A percentile compares a stretch with the other conserved stretches of the same genome.
These are phyloP conservation scores for Pipa parva DNA, from an alignment of 2,113 vertebrate genomes.

Conservation along the genomic window DNA sequence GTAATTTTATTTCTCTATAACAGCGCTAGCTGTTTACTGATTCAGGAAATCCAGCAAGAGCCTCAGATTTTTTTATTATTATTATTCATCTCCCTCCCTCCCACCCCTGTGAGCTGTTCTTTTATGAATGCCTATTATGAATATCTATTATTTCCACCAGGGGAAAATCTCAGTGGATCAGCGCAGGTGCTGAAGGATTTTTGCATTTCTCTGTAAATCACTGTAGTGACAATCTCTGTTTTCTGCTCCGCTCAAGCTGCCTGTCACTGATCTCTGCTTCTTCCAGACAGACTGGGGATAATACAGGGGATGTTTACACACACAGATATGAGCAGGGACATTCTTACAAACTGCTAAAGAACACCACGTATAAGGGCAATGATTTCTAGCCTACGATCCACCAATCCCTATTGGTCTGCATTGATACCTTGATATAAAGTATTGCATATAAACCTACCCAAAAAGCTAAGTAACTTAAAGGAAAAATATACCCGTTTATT, in stretches of 20 bases:
- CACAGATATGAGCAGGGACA: too few species aligned
- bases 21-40: background rate
- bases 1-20: background rate
- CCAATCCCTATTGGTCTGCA: too few species aligned
- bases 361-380: too few species aligned
- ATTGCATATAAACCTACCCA: too few species aligned
- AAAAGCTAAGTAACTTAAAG: too few species aligned
- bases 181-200: constrained; percentile 14
- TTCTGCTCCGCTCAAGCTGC: constrained; percentile 10
- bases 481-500: too few species aligned
- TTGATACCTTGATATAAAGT: too few species aligned
- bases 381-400: too few species aligned
- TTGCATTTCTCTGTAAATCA: constrained; percentile 17
- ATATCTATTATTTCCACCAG: constrained; percentile 2
- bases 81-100: background rate
- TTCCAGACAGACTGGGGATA: background rate
- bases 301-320: background rate
- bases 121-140: constrained; percentile 24
- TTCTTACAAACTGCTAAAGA: too few species aligned
- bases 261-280: background rate
- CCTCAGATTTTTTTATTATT: too few species aligned
- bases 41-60: constrained; percentile 14
- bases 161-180: constrained; percentile 9
- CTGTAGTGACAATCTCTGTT: background rate
- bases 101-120: constrained; percentile 19